These are phyloP conservation scores for Tuta absoluta DNA, from an alignment of 2,888 invertebrate species.

Conservation along the genomic window DNA sequence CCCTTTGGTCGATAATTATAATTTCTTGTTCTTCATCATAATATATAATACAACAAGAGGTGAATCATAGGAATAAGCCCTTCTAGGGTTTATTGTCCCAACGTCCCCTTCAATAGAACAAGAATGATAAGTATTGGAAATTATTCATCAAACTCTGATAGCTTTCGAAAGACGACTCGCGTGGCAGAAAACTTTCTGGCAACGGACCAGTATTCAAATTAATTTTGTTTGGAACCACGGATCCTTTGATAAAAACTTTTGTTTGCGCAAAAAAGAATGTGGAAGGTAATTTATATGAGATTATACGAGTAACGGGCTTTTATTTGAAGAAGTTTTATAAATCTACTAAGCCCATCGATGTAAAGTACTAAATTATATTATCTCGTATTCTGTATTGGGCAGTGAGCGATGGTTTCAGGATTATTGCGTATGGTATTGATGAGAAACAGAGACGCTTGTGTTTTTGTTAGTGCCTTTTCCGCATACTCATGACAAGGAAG, in stretches of 20 bases:
- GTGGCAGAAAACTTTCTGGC: not conserved
- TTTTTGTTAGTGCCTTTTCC: too few relatives aligned
- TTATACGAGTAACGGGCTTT: conserved; percentile 13
- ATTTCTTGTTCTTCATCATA: too few relatives aligned
- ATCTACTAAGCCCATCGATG: not conserved
- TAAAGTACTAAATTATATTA: too few relatives aligned
- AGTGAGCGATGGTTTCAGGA: too few relatives aligned
- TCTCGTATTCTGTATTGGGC: too few relatives aligned
- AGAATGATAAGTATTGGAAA: not conserved
- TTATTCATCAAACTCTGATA: conserved; percentile 1
- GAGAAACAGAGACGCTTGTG: too few relatives aligned
- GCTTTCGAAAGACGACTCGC: not conserved
- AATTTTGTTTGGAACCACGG: conserved; percentile 3
- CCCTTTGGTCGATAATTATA: too few relatives aligned
- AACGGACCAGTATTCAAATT: conserved; percentile 14
- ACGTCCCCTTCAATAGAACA: not conserved
- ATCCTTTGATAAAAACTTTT: conserved; percentile 27
- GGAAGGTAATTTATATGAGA: conserved; percentile 16
- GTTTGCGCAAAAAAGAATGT: conserved; percentile 20
- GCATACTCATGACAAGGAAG: too few relatives aligned
- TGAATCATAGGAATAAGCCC: too few relatives aligned
- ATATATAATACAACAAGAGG: too few relatives aligned
- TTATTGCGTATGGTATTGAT: too few relatives aligned
- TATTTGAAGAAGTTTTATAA: not conserved
- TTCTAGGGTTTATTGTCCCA: too few relatives aligned